Evolutionary conservation across 1,140 invertebrate species (phyloP), one percentile per base, ranked within the genome.

Genomic region (Drosophila carrolli): DNA sequence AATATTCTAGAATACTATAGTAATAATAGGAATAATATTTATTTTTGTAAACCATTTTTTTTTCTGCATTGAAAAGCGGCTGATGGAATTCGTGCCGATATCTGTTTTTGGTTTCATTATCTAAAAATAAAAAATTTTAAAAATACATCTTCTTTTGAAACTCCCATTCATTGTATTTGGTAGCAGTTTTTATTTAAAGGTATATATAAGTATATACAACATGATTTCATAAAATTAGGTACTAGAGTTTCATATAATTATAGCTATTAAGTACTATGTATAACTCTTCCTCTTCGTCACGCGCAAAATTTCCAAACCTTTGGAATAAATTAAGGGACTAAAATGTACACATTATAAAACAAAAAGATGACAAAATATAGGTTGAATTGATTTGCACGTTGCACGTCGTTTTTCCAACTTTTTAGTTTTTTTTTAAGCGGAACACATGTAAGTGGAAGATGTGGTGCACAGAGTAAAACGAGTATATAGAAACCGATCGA

Each of bases 281-380:
- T 77, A 75, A 72, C 51, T 72, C 43, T 72, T 74, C 56, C 66
- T 77, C 63, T 70, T 84, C 67, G 76, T 68, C 76, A 79, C 81
- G 72, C 65, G 78, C 80, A 74, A 74, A 77, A 60, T 77, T 88
- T 83, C 79, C 83, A 80, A 88, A 77, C 81, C 81, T 80, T 80
- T 83, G 81, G 81, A 84, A 84, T 84, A 84, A 84, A 84, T 84
- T 80, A 84, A 80, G 83, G 63, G 81, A 84, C 81, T 84, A 84
- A 83, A 84, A 86, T 86, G 83, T 86, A 86, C 83, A 88, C 83
- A 86, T 70, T 77, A 88, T 71, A 70, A 84, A 88, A 66, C 81
- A 78, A 86, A 81, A 48, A 66, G 37, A 60, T 76, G 55, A 76
- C 53, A 71, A 59, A 71, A 61, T 63, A 43, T 57, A 57, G 53